A percentile compares a stretch with the other conserved stretches of the same genome.
These are phyloP conservation scores for Lucifuga dentata DNA, from an alignment of 2,113 vertebrate genomes.

Conservation along the genomic window DNA sequence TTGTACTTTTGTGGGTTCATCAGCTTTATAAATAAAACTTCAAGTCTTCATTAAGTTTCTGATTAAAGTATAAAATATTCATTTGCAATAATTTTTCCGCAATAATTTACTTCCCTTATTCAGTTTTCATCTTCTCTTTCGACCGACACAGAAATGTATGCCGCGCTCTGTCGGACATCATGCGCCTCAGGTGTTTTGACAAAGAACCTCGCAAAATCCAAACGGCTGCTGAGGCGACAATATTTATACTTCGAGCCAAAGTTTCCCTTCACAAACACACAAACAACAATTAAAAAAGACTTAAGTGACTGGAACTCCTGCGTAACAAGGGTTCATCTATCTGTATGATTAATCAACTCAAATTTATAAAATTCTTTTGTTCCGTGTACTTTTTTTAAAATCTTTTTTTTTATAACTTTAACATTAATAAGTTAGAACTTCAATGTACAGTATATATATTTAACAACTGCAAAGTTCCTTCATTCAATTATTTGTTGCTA, in stretches of 20 bases:
- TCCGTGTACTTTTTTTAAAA: no score
- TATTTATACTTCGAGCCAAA: conserved; percentile 35
- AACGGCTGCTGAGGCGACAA: conserved; percentile 9
- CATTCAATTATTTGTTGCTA: conserved; percentile 60
- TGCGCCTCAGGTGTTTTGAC: not conserved
- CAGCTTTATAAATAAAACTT: conserved; percentile 51
- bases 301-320: conserved; percentile 54
- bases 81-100: conserved; percentile 21
- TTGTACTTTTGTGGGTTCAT: conserved; percentile 42
- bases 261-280: conserved; percentile 39
- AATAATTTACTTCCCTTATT: conserved; percentile 21
- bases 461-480: conserved; percentile 51
- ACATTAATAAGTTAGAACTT: conserved; percentile 48
- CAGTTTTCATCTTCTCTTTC: conserved; percentile 18
- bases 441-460: conserved; percentile 41
- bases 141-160: conserved; percentile 26
- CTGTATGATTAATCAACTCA: conserved; percentile 29
- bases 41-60: conserved; percentile 15
- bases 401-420: conserved; percentile 14
- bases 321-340: conserved; percentile 48
- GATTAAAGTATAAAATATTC: conserved; percentile 57
- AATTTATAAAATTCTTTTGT: conserved; percentile 55
- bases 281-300: conserved; percentile 39
- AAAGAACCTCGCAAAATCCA: conserved; percentile 15
- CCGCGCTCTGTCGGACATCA: conserved; percentile 17